phyloP scores from a whole-genome alignment of 2,888 invertebrate species.

The Cinara cedri region DNA sequence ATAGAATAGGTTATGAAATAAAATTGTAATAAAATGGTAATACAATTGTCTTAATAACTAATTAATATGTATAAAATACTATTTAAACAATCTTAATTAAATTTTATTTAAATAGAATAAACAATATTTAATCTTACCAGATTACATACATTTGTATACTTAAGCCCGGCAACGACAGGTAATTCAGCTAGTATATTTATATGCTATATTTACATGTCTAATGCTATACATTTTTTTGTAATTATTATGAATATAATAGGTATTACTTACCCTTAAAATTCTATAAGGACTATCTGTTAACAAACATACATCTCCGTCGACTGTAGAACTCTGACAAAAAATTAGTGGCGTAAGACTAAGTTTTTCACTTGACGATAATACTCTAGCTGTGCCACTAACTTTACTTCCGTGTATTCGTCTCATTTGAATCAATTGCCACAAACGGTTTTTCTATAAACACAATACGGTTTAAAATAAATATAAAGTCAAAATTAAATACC shows the following conservation, averaged over 20 bases:
- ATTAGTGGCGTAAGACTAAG: conserved; percentile 40
- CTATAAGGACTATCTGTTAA: conserved; percentile 77
- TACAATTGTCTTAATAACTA: not conserved
- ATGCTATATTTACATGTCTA: too few species aligned
- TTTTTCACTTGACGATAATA: conserved; percentile 50
- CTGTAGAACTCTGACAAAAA: conserved; percentile 48
- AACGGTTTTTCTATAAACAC: conserved; percentile 28
- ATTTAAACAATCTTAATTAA: conserved; percentile 4
- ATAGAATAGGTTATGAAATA: not conserved
- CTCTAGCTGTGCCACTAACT: conserved; percentile 36
- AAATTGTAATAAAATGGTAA: too few species aligned
- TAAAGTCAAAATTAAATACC: not conserved
- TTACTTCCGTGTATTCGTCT: conserved; percentile 51
- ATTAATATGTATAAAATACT: conserved; percentile 4
- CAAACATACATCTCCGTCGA: conserved; percentile 71
- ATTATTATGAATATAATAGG: too few species aligned
- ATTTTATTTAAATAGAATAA: conserved; percentile 1
- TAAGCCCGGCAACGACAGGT: not conserved
- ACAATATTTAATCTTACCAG: conserved; percentile 5
- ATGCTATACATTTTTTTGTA: too few species aligned
- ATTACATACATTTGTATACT: not conserved
- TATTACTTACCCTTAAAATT: conserved; percentile 72
- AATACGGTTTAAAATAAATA: not conserved
- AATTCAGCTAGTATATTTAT: not conserved
- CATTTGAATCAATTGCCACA: conserved; percentile 54